Evolutionary conservation across 2,113 vertebrate species (phyloP), one percentile per base, ranked within the genome.

Genomic region (Salminus brasiliensis): DNA sequence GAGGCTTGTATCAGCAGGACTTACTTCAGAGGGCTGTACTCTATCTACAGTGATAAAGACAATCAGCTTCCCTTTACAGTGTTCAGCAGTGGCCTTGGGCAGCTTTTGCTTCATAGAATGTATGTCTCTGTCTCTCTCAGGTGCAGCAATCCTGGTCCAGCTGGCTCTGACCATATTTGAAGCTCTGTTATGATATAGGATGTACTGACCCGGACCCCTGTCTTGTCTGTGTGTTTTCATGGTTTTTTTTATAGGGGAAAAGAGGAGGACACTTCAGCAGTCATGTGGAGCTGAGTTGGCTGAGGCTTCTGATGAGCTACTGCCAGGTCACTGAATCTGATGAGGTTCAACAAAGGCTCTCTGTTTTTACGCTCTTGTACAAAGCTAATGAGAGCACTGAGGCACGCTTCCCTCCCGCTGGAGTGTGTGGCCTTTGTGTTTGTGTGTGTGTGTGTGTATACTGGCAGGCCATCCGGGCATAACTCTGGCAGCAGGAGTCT

Each of bases 401-500:
- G 78, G 55, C 49, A 32, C 72, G 70, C 52, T 66, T 75, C 30
- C 63, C 77, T 72, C 70, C 66, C 74, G 34, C 41, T 80, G 27
- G n/a, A 47, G 77, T 70, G 68, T 57, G 52, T 59, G 52, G 25
- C 29, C 15, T 79, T 62, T 47, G 6, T 2, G 36, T 1, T 1
- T 29, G 57, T 60, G 57, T 60, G 57, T 60, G 27, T 60, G 25
- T 65, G 30, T 65, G 62, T 65, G 62, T 65, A 4, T 36, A 39
- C 16, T 36, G 32, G 39, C 32, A 99, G 92, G 74, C 95, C 86
- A 47, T 98, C 96, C 0, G 97, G 98, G 89, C 97, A 98, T 88
- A 98, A 99, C 88, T 99, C 98, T 0, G 98, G 98, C 87, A 98
- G 98, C 74, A 98, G 90, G 66, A 98, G 93, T 85, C 98, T 94